Conservation (phyloP, 1,140 invertebrate species). For the Periplaneta americana region DNA sequence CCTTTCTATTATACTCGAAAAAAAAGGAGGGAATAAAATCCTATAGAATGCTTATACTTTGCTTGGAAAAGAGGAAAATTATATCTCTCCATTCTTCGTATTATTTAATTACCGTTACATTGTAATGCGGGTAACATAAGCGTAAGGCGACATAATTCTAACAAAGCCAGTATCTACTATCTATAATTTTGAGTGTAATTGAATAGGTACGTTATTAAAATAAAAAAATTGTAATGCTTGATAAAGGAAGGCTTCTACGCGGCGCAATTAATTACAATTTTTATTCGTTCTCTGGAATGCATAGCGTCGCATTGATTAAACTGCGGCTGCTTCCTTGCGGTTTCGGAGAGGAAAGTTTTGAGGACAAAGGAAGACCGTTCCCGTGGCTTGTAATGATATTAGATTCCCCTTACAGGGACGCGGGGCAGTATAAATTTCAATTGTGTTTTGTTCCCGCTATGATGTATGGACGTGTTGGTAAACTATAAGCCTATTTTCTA, state of each 20-base stretch:
- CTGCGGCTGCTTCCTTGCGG: neutral
- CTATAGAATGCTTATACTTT: too few relatives aligned
- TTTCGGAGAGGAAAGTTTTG: neutral
- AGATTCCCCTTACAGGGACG: neutral
- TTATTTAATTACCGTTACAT: too few relatives aligned
- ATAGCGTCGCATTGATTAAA: neutral
- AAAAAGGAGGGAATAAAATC: too few relatives aligned
- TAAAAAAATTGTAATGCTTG: neutral
- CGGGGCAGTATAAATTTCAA: neutral
- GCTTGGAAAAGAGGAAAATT: too few relatives aligned
- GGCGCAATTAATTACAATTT: neutral
- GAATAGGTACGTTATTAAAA: neutral
- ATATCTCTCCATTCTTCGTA: too few relatives aligned
- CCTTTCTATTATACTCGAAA: too few relatives aligned
- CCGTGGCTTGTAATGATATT: neutral
- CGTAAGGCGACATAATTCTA: neutral
- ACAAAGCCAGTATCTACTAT: neutral
- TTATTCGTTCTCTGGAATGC: neutral
- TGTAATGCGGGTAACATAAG: too few relatives aligned
- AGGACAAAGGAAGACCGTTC: neutral
- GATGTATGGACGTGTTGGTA: neutral
- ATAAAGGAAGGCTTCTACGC: neutral
- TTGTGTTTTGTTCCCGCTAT: neutral
- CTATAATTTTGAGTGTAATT: neutral
- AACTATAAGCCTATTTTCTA: neutral